A percentile compares a stretch with the other conserved stretches of the same genome.
These are phyloP conservation scores for Oxyura jamaicensis DNA, from an alignment of 2,113 vertebrate species.

Conservation along the genomic window DNA sequence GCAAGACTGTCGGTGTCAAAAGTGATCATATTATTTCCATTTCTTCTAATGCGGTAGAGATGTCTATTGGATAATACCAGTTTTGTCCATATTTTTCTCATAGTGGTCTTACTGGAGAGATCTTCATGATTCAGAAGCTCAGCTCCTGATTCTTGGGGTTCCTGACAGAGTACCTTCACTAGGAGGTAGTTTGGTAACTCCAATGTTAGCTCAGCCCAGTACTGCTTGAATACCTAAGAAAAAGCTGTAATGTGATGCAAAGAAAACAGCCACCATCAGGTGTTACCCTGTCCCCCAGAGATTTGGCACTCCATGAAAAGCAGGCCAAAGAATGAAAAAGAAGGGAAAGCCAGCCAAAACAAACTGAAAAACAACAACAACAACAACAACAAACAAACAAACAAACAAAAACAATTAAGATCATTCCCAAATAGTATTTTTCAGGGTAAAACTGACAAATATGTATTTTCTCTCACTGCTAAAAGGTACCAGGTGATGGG, in stretches of 20 bases:
- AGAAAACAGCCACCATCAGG: neutral
- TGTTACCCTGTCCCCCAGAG: neutral
- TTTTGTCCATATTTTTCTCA: neutral
- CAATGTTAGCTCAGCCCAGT: neutral
- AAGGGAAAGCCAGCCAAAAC: neutral
- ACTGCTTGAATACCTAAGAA: neutral
- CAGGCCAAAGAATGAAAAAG: neutral
- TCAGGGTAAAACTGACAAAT: neutral
- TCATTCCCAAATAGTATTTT: neutral
- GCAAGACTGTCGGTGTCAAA: neutral
- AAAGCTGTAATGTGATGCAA: neutral
- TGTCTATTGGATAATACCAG: neutral
- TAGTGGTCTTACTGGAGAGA: neutral
- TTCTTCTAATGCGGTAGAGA: neutral
- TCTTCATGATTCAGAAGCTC: neutral
- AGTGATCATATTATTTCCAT: neutral
- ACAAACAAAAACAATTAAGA: neutral
- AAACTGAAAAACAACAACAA: too few species aligned
- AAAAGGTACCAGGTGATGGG: neutral
- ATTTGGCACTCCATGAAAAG: fast-evolving
- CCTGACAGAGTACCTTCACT: neutral
- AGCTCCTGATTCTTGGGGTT: neutral
- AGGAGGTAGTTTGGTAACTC: neutral
- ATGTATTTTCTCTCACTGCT: neutral
- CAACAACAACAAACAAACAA: too few species aligned